A percentile compares a stretch with the other conserved stretches of the same genome.
Evolutionary conservation across 2,888 invertebrate species (phyloP).

Genomic region (Diplolepis rosae): DNA sequence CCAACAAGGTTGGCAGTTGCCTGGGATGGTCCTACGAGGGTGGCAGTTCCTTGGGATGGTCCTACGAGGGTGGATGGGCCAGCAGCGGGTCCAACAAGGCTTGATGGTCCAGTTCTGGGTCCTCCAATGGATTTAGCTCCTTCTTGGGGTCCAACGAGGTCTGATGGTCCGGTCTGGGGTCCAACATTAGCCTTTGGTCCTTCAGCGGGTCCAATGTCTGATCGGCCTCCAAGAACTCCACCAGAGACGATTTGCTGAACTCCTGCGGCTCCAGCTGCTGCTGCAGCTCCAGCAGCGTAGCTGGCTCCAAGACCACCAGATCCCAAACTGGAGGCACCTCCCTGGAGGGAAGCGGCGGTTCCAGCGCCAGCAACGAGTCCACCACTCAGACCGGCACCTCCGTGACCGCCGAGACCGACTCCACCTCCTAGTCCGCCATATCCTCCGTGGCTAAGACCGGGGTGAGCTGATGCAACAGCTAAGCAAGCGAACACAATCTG

Average conservation of each 20-base stretch:
- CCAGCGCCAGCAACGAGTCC: slow-evolving; percentile 72
- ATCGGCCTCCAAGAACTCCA: slow-evolving; percentile 71
- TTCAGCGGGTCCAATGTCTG: slow-evolving; percentile 73
- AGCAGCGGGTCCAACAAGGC: slow-evolving; percentile 70
- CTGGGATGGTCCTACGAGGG: slow-evolving; percentile 71
- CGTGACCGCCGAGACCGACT: slow-evolving; percentile 56
- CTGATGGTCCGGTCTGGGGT: slow-evolving; percentile 71
- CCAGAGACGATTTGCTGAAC: slow-evolving; percentile 72
- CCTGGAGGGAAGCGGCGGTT: slow-evolving; percentile 70
- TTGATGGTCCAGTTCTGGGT: slow-evolving; percentile 71
- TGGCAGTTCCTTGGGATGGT: slow-evolving; percentile 70
- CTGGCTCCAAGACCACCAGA: slow-evolving; percentile 71
- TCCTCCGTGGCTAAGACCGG: slow-evolving; percentile 70
- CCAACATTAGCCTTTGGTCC: slow-evolving; percentile 73
- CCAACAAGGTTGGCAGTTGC: slow-evolving; percentile 72
- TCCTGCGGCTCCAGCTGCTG: slow-evolving; percentile 71
- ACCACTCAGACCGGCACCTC: slow-evolving; percentile 69
- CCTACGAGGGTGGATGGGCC: slow-evolving; percentile 71
- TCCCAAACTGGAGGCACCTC: slow-evolving; percentile 72
- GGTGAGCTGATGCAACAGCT: slow-evolving; percentile 71
- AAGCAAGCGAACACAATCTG: slow-evolving; percentile 73
- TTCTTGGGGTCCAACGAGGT: slow-evolving; percentile 72
- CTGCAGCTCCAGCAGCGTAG: slow-evolving; percentile 72
- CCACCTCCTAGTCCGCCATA: slow-evolving; percentile 59
- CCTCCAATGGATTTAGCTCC: slow-evolving; percentile 71